Evolutionary conservation across 2,797 vertebrate species (phyloP).

Genomic region (Sorex maritimensis): DNA sequence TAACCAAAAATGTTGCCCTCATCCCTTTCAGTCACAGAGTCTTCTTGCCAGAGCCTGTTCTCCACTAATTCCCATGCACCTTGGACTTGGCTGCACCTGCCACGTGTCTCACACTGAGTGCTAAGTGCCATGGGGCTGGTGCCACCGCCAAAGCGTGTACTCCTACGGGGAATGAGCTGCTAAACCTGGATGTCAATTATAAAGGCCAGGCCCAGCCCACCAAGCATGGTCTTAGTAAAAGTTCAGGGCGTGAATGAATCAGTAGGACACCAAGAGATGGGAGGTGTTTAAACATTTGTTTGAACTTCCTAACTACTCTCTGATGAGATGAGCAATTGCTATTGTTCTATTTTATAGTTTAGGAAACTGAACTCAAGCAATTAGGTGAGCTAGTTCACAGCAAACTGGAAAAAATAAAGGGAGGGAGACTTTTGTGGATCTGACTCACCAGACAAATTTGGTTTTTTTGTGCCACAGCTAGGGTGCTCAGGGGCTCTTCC

Average conservation of each 20-base stretch:
- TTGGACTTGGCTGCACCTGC: not conserved
- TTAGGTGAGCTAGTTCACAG: not conserved
- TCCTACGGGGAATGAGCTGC: not conserved
- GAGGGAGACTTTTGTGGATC: not conserved
- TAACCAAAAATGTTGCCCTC: not conserved
- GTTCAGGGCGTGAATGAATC: not conserved
- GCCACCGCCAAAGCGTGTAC: not conserved
- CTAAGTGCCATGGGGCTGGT: not conserved
- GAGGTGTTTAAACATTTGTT: not conserved
- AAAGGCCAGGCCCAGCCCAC: not conserved
- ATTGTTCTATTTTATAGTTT: constrained; percentile 5
- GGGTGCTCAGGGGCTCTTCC: too few species aligned
- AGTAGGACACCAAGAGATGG: not conserved
- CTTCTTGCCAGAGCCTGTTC: not conserved
- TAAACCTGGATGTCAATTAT: not conserved
- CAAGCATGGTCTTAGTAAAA: not conserved
- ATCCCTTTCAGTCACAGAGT: not conserved
- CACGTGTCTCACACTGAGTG: fast-evolving
- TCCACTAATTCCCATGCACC: not conserved
- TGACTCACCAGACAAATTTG: not conserved
- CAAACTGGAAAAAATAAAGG: not conserved
- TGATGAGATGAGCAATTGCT: not conserved
- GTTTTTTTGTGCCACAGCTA: too few species aligned
- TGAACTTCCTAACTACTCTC: constrained; percentile 12
- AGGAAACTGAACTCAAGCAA: not conserved